phyloP scores from a whole-genome alignment of 2,113 vertebrate genomes.

The Tinamus guttatus region DNA sequence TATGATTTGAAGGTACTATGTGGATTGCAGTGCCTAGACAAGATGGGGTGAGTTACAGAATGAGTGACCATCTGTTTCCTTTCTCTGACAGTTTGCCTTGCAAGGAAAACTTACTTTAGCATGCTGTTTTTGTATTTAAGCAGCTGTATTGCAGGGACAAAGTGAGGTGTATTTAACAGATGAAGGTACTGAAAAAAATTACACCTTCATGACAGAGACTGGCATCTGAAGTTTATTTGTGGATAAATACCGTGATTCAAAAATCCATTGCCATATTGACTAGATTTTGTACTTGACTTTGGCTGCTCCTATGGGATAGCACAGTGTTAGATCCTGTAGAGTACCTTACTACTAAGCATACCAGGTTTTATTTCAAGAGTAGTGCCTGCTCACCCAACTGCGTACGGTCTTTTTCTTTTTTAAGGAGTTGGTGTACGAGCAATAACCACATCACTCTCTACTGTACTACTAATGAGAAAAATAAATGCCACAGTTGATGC shows the following conservation, averaged over 20 bases:
- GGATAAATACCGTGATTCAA: not conserved
- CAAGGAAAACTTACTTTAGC: not conserved
- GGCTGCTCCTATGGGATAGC: not conserved
- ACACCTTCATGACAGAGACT: not conserved
- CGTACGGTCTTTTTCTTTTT: not conserved
- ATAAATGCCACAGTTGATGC: not conserved
- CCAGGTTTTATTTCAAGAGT: not conserved
- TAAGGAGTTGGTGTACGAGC: not conserved
- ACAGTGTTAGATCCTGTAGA: not conserved
- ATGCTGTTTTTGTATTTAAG: not conserved
- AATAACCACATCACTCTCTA: not conserved
- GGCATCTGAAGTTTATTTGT: not conserved
- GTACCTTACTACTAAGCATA: not conserved
- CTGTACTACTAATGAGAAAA: not conserved
- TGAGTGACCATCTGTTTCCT: not conserved
- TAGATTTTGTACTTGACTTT: not conserved
- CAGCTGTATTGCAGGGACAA: not conserved
- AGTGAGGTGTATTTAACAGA: not conserved
- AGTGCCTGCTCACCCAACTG: not conserved
- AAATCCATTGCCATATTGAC: not conserved
- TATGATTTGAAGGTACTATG: not conserved
- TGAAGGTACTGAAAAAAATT: not conserved
- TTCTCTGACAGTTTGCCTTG: not conserved
- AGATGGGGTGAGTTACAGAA: fast-evolving
- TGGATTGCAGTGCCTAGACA: not conserved